These are phyloP conservation scores for Trinorchestia longiramus DNA, from an alignment of 1,140 invertebrate species.

Conservation along the genomic window DNA sequence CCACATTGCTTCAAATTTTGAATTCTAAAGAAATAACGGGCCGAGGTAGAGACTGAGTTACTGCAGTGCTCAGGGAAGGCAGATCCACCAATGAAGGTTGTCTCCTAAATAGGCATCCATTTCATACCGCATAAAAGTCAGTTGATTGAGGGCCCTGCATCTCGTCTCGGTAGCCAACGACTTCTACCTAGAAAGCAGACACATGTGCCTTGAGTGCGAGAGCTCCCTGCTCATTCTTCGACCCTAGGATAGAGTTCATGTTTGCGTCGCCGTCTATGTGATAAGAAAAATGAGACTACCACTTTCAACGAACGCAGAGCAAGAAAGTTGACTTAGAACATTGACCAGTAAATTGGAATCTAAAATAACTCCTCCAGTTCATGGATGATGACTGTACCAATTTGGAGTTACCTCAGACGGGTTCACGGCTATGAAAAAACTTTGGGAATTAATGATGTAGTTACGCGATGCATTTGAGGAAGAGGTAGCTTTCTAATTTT, in stretches of 20 bases:
- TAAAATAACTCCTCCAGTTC: background rate
- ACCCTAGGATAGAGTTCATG: background rate
- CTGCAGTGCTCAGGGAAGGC: background rate
- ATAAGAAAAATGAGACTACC: background rate
- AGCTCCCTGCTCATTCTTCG: background rate
- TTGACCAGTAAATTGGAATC: background rate
- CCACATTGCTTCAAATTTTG: background rate
- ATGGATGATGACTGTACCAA: background rate
- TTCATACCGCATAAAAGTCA: background rate
- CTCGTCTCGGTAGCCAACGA: background rate
- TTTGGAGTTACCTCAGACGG: background rate
- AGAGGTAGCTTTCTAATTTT: no score
- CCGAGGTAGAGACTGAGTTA: background rate
- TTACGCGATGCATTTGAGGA: no score
- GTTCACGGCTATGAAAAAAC: background rate
- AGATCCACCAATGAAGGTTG: background rate
- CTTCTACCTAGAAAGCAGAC: background rate
- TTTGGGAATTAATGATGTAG: background rate
- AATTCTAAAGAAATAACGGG: background rate
- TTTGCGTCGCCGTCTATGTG: background rate
- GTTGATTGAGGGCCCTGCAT: background rate
- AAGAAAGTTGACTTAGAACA: background rate
- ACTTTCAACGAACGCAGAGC: background rate
- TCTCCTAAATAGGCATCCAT: background rate
- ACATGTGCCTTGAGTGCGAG: background rate